Percentiles rank a stretch among this genome's conserved stretches.
Conservation (phyloP, 2,888 invertebrate species). For the Apodemia zela region DNA sequence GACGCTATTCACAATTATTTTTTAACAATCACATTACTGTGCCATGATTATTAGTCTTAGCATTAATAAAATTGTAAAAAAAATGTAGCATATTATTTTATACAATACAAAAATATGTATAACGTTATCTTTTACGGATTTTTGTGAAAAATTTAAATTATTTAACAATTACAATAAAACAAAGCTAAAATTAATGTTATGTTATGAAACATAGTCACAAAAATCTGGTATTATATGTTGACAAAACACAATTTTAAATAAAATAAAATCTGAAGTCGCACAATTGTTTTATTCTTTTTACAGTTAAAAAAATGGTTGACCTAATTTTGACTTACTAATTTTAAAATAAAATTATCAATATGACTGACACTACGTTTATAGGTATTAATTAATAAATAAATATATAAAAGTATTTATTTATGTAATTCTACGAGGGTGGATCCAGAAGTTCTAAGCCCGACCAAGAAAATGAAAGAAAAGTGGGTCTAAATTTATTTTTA, state of each 20-base stretch:
- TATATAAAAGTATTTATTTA: too few relatives aligned
- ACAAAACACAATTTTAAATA: conserved; percentile 59
- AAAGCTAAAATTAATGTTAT: conserved; percentile 17
- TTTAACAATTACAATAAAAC: conserved; percentile 10
- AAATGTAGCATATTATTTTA: conserved; percentile 13
- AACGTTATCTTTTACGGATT: neutral
- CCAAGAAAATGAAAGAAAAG: too few relatives aligned
- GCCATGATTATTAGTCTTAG: conserved; percentile 37
- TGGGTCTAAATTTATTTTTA: too few relatives aligned
- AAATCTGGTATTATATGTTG: conserved; percentile 49
- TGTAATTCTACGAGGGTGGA: too few relatives aligned
- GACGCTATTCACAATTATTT: conserved; percentile 26
- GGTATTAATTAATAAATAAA: too few relatives aligned
- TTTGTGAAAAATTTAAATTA: conserved; percentile 21
- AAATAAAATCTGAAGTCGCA: conserved; percentile 57
- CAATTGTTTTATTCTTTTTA: conserved; percentile 54
- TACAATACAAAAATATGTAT: conserved; percentile 17
- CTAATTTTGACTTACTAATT: too few relatives aligned
- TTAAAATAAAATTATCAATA: too few relatives aligned
- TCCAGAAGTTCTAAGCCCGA: too few relatives aligned
- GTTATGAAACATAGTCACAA: conserved; percentile 23
- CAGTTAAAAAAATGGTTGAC: neutral
- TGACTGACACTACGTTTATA: too few relatives aligned
- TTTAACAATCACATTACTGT: conserved; percentile 38
- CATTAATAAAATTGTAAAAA: conserved; percentile 11